phyloP scores from a whole-genome alignment of 2,113 vertebrate genomes.

The Nesogale talazaci region DNA sequence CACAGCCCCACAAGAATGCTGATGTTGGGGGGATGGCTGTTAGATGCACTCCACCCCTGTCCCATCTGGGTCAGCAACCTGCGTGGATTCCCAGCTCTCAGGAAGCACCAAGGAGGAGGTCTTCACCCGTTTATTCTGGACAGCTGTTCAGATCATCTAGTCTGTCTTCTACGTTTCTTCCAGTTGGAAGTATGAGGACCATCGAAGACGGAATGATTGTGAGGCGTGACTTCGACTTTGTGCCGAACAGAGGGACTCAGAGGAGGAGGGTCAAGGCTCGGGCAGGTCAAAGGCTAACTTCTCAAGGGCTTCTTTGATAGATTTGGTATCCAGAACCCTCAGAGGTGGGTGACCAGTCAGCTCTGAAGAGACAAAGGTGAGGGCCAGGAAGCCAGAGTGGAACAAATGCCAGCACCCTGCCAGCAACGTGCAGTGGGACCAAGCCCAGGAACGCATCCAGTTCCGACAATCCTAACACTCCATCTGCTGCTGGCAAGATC shows the following conservation, averaged over 20 bases:
- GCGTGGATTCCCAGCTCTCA: slow-evolving; percentile 66
- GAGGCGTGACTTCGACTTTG: not conserved
- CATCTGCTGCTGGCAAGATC: not conserved
- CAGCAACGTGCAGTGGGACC: not conserved
- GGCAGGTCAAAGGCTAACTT: not conserved
- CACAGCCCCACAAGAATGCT: slow-evolving; percentile 63
- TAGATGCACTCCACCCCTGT: slow-evolving; percentile 60
- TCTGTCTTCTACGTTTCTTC: slow-evolving; percentile 45
- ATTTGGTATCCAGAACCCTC: not conserved
- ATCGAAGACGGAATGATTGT: not conserved
- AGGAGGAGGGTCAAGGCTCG: not conserved
- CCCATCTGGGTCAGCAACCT: slow-evolving; percentile 62
- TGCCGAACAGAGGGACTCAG: not conserved
- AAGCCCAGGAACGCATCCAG: not conserved
- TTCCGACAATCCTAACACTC: not conserved
- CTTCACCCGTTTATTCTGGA: not conserved
- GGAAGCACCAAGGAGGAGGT: slow-evolving; percentile 57
- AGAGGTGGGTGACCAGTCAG: not conserved
- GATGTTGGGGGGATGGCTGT: not conserved
- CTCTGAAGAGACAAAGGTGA: not conserved
- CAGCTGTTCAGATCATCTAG: slow-evolving; percentile 64
- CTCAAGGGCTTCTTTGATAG: not conserved
- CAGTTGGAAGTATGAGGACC: not conserved
- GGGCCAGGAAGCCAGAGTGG: not conserved
- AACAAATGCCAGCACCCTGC: not conserved